Evolutionary conservation across 2,888 invertebrate genomes (phyloP).

Genomic region (Orthosia incerta): DNA sequence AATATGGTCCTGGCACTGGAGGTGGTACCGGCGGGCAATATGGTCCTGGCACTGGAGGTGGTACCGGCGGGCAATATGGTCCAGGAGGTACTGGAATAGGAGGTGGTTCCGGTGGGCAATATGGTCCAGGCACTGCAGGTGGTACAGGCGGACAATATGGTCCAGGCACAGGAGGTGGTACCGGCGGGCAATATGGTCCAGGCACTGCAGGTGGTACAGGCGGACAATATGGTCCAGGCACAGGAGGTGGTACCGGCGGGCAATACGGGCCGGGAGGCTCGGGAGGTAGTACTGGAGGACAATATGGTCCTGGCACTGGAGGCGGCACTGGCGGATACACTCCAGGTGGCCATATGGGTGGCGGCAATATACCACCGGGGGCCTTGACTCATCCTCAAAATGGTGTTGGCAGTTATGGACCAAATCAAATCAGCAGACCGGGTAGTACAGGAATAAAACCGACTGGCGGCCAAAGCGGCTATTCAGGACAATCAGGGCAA

Average conservation of each 20-base stretch:
- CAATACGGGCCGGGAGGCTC: conserved; percentile 37
- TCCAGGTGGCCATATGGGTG: conserved; percentile 24
- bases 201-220: not conserved
- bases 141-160: conserved; percentile 46
- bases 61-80: conserved; percentile 47
- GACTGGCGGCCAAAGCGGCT: conserved; percentile 22
- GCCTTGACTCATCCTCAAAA: conserved; percentile 42
- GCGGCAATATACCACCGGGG: conserved; percentile 47
- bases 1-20: conserved; percentile 42
- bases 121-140: conserved; percentile 31
- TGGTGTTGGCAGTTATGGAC: conserved; percentile 52
- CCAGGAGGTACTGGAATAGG: conserved; percentile 7
- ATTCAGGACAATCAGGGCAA: conserved; percentile 31
- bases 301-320: conserved; percentile 12
- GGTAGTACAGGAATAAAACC: conserved; percentile 40
- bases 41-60: conserved; percentile 23
- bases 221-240: conserved; percentile 23
- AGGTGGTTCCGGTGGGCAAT: conserved; percentile 15
- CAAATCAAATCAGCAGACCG: conserved; percentile 46
- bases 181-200: conserved; percentile 25
- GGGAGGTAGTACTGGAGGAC: conserved; percentile 19
- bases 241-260: conserved; percentile 2
- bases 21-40: conserved; percentile 26
- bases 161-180: conserved; percentile 15
- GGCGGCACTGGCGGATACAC: conserved; percentile 3